Evolutionary conservation across 2,113 vertebrate species (phyloP).

Genomic region (Hoplias malabaricus): DNA sequence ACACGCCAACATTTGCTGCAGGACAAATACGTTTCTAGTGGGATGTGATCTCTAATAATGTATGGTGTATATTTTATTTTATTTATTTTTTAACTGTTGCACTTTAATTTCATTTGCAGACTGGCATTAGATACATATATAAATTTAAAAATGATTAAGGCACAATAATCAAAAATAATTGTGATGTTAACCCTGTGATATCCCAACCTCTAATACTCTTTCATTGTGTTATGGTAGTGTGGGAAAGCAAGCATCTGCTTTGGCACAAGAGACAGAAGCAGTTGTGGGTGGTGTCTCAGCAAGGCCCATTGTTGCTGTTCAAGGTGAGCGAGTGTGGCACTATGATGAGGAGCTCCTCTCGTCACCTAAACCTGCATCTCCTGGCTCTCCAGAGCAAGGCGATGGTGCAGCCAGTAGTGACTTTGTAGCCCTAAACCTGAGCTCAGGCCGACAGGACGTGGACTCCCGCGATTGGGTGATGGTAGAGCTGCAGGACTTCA

Average conservation of each 20-base stretch:
- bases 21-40: too few species aligned
- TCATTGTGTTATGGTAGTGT: constrained; percentile 65
- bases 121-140: too few species aligned
- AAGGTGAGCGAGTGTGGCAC: constrained; percentile 84
- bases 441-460: constrained; percentile 87
- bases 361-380: constrained; percentile 82
- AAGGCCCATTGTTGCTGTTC: constrained; percentile 63
- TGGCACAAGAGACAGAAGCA: constrained; percentile 65
- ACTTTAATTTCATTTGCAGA: too few species aligned
- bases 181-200: too few species aligned
- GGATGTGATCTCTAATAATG: too few species aligned
- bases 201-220: too few species aligned
- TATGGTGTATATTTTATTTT: too few species aligned
- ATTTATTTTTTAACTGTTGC: too few species aligned
- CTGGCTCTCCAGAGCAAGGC: constrained; percentile 82
- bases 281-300: constrained; percentile 73
- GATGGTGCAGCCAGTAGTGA: constrained; percentile 87
- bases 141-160: too few species aligned
- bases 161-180: too few species aligned
- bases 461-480: constrained; percentile 97
- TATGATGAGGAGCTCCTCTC: constrained; percentile 86
- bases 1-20: too few species aligned
- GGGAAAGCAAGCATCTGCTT: constrained; percentile 77
- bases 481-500: constrained; percentile 84
- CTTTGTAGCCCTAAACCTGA: constrained; percentile 92